These are phyloP conservation scores for Apodemus speciosus DNA, from an alignment of 2,113 vertebrate species.

Conservation along the genomic window DNA sequence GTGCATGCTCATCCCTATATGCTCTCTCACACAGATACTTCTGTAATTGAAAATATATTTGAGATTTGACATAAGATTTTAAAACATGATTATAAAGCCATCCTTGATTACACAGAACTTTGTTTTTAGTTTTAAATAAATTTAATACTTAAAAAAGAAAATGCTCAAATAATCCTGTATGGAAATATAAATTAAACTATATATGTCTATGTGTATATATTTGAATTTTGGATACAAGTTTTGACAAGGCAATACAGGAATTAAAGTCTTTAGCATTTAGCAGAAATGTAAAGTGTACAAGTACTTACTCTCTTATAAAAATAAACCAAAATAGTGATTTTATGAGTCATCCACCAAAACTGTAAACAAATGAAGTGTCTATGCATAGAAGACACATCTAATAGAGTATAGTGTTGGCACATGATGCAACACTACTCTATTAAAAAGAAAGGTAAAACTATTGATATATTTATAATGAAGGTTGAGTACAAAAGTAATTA, in stretches of 20 bases:
- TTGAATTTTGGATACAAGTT: not conserved
- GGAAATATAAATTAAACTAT: not conserved
- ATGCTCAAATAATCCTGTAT: not conserved
- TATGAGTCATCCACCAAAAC: not conserved
- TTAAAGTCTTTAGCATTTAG: not conserved
- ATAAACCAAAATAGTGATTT: not conserved
- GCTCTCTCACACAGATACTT: not conserved
- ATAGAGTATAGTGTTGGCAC: not conserved
- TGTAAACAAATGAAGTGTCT: not conserved
- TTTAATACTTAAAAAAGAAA: slow-evolving; percentile 86
- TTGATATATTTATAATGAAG: not conserved
- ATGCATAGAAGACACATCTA: too few species aligned
- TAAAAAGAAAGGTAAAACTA: not conserved
- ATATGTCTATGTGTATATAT: not conserved
- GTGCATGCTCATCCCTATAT: not conserved
- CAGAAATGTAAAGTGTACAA: not conserved
- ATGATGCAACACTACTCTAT: not conserved
- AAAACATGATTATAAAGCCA: slow-evolving; percentile 62
- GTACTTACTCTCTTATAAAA: not conserved
- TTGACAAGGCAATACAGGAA: not conserved
- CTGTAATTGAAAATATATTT: slow-evolving; percentile 89
- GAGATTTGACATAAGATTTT: slow-evolving; percentile 86
- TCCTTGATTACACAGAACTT: slow-evolving; percentile 88
- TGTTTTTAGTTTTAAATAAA: slow-evolving; percentile 90
- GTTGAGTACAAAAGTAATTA: not conserved